Evolutionary conservation across 2,888 invertebrate genomes (phyloP).

Genomic region (Malachius bipustulatus): DNA sequence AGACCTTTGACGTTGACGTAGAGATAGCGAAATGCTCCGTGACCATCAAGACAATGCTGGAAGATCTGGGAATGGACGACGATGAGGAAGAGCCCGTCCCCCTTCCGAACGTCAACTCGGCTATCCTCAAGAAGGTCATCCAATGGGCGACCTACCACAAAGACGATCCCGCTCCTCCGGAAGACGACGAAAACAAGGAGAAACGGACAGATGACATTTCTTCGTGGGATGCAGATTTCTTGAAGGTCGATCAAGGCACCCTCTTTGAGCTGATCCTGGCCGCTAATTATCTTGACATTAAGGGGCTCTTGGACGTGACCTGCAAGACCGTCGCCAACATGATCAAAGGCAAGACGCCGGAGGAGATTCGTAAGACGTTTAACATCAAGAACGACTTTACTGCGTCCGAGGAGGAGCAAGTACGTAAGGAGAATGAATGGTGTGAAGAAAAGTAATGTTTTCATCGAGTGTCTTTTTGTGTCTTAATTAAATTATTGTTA

Average conservation of each 20-base stretch:
- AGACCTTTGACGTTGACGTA: conserved; percentile 90
- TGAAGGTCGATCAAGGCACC: conserved; percentile 97
- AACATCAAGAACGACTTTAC: conserved; percentile 96
- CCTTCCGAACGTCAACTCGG: conserved; percentile 92
- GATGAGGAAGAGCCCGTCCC: conserved; percentile 93
- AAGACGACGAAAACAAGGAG: conserved; percentile 95
- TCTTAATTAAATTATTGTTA: no score
- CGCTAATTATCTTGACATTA: conserved; percentile 93
- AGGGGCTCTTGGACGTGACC: conserved; percentile 90
- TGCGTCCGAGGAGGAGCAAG: conserved; percentile 94
- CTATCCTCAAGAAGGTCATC: conserved; percentile 88
- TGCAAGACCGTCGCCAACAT: conserved; percentile 98
- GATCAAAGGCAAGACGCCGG: conserved; percentile 97
- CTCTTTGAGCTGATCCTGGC: conserved; percentile 93
- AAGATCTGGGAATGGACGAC: conserved; percentile 83
- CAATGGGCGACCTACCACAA: conserved; percentile 91
- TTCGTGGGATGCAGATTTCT: conserved; percentile 97
- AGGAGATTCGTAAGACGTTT: conserved; percentile 93
- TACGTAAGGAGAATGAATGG: conserved; percentile 94
- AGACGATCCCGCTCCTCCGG: conserved; percentile 90
- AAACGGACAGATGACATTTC: conserved; percentile 98
- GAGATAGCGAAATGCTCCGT: conserved; percentile 96
- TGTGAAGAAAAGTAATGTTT: conserved; percentile 81
- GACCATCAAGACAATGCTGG: conserved; percentile 97
- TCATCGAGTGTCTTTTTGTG: no score